Evolutionary conservation across 2,797 vertebrate genomes (phyloP), one percentile per base, ranked within the genome.

Genomic region (Setipinna tenuifilis): DNA sequence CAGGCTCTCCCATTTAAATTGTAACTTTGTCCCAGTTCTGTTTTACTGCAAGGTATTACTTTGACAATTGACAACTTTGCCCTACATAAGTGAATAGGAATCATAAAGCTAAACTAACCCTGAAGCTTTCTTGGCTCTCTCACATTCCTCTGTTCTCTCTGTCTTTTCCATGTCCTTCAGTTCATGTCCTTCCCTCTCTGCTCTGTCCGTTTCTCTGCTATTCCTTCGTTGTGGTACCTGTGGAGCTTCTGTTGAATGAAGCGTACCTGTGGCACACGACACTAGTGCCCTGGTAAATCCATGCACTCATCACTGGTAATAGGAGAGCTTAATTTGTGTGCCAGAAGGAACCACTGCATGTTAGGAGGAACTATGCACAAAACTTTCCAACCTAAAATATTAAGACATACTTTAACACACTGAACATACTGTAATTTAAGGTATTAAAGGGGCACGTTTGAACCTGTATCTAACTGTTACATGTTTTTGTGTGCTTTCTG

Each of bases 131-230:
- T 19, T 44, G 35, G 5, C 31, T 2, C 19, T 31, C 31, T 44
- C 16, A 78, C 25, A 19, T 25, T 68, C 21, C 3, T 81, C 21
- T 84, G 81, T 85, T 92, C 86, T 84, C 58, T 75, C 91, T 91
- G 89, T 80, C 86, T 87, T 91, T 85, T 91, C 35, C 35, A 41
- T 78, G 31, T 17, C 7, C 31, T 78, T 78, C 71, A 41, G 59
- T n/a, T 75, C 83, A 58, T 84, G 59, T 25, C 14, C 81, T 83
- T 78, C 31, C 17, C 28, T 41, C 71, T 78, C 71, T 44, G 35
- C 17, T 35, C 19, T 78, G 71, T 78, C 31, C 35, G 35, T 78
- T 78, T 78, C 71, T 17, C 19, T 78, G 31, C 16, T 41, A 6
- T 41, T 41, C 71, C 71, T 78, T 78, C 71, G 17, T 21, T 71